phyloP scores from a whole-genome alignment of 2,797 vertebrate species.

The Anisognathus igniventris region DNA sequence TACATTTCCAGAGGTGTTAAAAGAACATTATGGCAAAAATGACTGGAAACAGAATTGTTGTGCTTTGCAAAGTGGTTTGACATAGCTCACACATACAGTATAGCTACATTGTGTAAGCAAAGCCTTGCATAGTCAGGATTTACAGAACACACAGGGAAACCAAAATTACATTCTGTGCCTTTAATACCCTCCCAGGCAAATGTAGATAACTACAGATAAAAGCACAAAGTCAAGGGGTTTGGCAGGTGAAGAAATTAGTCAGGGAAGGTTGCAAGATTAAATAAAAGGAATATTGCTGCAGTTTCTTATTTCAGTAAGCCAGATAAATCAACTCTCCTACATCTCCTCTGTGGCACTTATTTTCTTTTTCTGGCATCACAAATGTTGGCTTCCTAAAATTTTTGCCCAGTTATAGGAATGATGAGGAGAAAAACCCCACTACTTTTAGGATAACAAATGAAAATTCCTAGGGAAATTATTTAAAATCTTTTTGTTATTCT shows the following conservation, averaged over 20 bases:
- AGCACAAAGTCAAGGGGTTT: not conserved
- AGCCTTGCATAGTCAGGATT: not conserved
- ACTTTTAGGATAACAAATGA: not conserved
- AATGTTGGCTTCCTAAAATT: not conserved
- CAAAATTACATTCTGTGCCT: not conserved
- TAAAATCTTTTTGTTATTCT: not conserved
- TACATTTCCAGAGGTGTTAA: not conserved
- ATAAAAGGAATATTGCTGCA: not conserved
- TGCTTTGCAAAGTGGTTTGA: not conserved
- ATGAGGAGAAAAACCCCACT: fast-evolving
- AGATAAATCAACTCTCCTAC: not conserved
- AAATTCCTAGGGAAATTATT: not conserved
- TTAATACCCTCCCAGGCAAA: not conserved
- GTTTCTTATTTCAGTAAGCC: not conserved
- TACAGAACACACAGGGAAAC: not conserved
- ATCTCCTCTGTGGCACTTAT: not conserved
- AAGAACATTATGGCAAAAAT: not conserved
- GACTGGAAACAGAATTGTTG: not conserved
- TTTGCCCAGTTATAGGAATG: not conserved
- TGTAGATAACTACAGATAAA: not conserved
- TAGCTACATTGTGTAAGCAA: not conserved
- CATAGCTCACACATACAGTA: not conserved
- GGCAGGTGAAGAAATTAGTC: not conserved
- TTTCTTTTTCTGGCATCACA: not conserved
- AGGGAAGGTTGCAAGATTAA: not conserved